A percentile compares a stretch with the other conserved stretches of the same genome.
phyloP scores from a whole-genome alignment of 2,113 vertebrate species.

The Paradisaea rubra region DNA sequence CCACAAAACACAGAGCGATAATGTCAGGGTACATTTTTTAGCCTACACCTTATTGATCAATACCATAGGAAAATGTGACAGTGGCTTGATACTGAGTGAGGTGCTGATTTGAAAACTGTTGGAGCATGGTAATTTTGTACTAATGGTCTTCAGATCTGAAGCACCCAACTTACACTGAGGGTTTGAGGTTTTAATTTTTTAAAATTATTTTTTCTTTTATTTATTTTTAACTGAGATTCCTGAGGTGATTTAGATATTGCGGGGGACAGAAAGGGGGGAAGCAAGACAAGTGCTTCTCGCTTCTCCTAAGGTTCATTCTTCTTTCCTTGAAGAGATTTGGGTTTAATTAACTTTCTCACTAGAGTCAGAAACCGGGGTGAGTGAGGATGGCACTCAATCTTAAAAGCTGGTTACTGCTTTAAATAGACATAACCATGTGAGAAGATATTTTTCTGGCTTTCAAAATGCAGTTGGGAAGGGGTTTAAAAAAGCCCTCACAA shows the following conservation, averaged over 20 bases:
- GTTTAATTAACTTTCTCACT: background rate
- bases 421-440: background rate
- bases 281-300: background rate
- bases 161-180: background rate
- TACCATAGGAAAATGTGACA: background rate
- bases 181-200: background rate
- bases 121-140: background rate
- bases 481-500: background rate
- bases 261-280: rapidly evolving
- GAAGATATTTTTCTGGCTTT: background rate
- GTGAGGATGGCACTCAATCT: background rate
- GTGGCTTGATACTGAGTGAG: background rate
- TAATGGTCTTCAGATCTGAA: background rate
- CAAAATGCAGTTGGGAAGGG: background rate
- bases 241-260: background rate
- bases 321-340: background rate
- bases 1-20: background rate
- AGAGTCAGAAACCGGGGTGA: background rate
- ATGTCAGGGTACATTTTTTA: background rate
- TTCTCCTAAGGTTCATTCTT: background rate
- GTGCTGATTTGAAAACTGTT: background rate
- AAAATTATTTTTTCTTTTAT: background rate
- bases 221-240: background rate
- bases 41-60: background rate
- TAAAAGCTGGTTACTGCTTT: background rate